phyloP scores from a whole-genome alignment of 2,888 invertebrate genomes.

The Platypus cylindrus region DNA sequence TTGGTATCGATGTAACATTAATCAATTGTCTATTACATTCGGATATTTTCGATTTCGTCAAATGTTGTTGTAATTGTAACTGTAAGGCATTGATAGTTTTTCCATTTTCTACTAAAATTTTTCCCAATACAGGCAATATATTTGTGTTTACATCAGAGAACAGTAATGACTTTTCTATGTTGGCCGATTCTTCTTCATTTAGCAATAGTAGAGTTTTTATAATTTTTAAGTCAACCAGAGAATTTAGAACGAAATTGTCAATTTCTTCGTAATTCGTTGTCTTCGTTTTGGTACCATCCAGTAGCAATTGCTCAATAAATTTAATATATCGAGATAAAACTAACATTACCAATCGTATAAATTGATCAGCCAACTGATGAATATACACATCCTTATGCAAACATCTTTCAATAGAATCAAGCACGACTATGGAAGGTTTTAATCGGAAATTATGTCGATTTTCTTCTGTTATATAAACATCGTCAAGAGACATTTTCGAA shows the following conservation, averaged over 20 bases:
- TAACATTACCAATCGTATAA: slow-evolving; percentile 82
- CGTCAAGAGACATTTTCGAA: slow-evolving; percentile 17
- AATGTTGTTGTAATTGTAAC: slow-evolving; percentile 20
- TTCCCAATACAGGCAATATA: slow-evolving; percentile 20
- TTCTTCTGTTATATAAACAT: slow-evolving; percentile 22
- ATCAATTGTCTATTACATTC: slow-evolving; percentile 50
- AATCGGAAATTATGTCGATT: slow-evolving; percentile 36
- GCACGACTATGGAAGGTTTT: slow-evolving; percentile 33
- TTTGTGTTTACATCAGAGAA: slow-evolving; percentile 23
- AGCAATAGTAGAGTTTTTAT: slow-evolving; percentile 19
- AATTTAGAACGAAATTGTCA: slow-evolving; percentile 25
- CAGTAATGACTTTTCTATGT: slow-evolving; percentile 21
- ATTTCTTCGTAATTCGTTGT: slow-evolving; percentile 11
- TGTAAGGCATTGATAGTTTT: slow-evolving; percentile 20
- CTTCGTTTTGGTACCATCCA: slow-evolving; percentile 3
- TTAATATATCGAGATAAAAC: slow-evolving; percentile 64
- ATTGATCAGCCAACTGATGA: slow-evolving; percentile 63
- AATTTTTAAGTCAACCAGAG: slow-evolving; percentile 24
- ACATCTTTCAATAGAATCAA: slow-evolving; percentile 39
- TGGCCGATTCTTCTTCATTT: slow-evolving; percentile 11
- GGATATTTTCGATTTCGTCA: slow-evolving; percentile 24
- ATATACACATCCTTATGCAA: slow-evolving; percentile 75
- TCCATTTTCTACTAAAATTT: slow-evolving; percentile 19
- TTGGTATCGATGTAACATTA: slow-evolving; percentile 85
- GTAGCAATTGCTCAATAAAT: slow-evolving; percentile 42